Evolutionary conservation across 64 coral and sea anemone genomes (phyloP), one percentile per base, ranked within the genome.

Genomic region (Anthopleura sola): DNA sequence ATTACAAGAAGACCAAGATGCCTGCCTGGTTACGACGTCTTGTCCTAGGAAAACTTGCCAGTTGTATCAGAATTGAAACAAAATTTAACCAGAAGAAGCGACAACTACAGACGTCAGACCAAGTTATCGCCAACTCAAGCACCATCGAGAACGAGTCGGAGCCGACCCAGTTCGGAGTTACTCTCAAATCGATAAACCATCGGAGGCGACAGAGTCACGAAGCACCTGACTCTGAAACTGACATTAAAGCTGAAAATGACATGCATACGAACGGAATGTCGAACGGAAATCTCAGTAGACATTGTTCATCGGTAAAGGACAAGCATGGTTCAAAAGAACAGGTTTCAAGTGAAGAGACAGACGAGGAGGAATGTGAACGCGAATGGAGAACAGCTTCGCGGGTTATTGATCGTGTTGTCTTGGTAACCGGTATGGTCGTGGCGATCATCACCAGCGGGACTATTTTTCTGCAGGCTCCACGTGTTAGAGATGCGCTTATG

Each of bases 1-100:
- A 95, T 83, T 95, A 95, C 86, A 88, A 83, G 39, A 92, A 82
- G 40, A 95, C 93, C 29, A 83, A 92, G 54, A 95, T 95, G 93
- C 93, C 93, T 1, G 34, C 74, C 15, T 95, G 93, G 90, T 49
- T 95, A 24, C 86, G 79, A 78, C 49, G 33, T 14, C 23, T 95
- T 24, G 19, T 95, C 0, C 56, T 95, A 20, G 87, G 79, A 57
- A 83, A 15, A 34, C 36, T 95, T 20, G 93, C 93, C 37, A 80
- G 62, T 46, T 0, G 86, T 50, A 55, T 91, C 18, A 78, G 69
- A 37, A 81, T 95, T 46, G 69, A 86, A 18, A 75, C 84, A 9
- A 90, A 23, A 37, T 10, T 47, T 18, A 14, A 49, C 89, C 49
- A 50, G 24, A 37, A 50, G 31, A 29, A 49, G 37, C 55, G 57